Conservation (phyloP, 1,140 invertebrate species). For the Elysia chlorotica region DNA sequence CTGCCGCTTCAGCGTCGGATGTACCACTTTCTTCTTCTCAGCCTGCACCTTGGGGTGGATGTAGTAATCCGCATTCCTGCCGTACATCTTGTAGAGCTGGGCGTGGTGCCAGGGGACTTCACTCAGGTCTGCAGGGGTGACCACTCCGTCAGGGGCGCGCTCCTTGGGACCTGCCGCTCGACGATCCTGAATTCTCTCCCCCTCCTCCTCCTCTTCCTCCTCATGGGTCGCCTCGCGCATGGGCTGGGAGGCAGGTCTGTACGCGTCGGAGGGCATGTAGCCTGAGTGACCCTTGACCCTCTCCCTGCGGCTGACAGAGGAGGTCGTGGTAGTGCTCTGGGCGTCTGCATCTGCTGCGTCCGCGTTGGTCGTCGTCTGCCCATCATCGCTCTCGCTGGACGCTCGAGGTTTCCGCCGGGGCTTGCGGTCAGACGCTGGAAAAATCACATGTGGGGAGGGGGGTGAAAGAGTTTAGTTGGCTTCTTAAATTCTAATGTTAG, state of each 20-base stretch:
- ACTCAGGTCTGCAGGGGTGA: background rate
- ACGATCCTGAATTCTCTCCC: background rate
- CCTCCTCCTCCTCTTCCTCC: background rate
- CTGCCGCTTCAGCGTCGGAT: constrained; percentile 19
- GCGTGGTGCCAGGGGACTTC: constrained; percentile 40
- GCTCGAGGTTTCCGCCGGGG: too few relatives aligned
- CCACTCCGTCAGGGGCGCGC: background rate
- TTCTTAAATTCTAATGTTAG: too few relatives aligned
- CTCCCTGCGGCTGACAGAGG: background rate
- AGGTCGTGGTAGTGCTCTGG: background rate
- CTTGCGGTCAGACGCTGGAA: too few relatives aligned
- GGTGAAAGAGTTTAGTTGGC: too few relatives aligned
- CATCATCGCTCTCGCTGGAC: too few relatives aligned
- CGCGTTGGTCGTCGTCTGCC: too few relatives aligned
- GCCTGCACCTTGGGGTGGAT: constrained; percentile 42
- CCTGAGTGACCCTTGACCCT: background rate
- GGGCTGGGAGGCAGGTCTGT: background rate
- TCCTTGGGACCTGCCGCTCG: too few relatives aligned
- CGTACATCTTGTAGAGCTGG: constrained; percentile 46
- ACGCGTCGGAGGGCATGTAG: background rate
- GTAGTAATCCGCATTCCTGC: constrained; percentile 41
- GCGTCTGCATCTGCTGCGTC: too few relatives aligned
- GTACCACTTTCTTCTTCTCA: constrained; percentile 20
- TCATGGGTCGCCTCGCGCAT: background rate
- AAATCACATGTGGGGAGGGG: too few relatives aligned